Evolutionary conservation across 2,113 vertebrate species (phyloP).

Genomic region (Madoqua kirkii): DNA sequence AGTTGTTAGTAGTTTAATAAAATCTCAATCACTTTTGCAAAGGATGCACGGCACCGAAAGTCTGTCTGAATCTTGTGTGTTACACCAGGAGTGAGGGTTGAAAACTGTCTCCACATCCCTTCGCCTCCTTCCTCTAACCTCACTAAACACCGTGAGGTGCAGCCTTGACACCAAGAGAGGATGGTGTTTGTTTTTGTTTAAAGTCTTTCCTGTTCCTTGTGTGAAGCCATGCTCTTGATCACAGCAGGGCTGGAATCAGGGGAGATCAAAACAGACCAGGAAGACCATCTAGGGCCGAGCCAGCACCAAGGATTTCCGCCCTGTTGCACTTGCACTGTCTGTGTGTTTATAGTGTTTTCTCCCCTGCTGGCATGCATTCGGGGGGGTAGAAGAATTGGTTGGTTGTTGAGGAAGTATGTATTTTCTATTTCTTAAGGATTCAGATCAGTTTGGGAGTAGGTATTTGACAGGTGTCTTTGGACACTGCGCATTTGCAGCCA

Average conservation of each 20-base stretch:
- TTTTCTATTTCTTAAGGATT: conserved; percentile 38
- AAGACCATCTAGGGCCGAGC: not conserved
- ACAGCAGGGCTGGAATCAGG: conserved; percentile 51
- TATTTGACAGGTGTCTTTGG: conserved; percentile 55
- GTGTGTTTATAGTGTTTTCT: not conserved
- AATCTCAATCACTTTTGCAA: not conserved
- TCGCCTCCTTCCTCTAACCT: conserved; percentile 31
- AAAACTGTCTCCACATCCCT: conserved; percentile 49
- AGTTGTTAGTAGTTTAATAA: too few relatives aligned
- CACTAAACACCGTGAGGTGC: not conserved
- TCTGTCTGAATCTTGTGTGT: conserved; percentile 3
- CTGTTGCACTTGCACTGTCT: conserved; percentile 20
- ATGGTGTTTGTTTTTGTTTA: conserved; percentile 72
- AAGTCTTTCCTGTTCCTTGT: conserved; percentile 67
- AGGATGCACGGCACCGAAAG: not conserved
- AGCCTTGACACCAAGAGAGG: conserved; percentile 22
- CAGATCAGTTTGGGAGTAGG: conserved; percentile 39
- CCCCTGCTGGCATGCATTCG: not conserved
- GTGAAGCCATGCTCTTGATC: conserved; percentile 64
- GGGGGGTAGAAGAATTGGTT: not conserved
- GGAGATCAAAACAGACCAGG: conserved; percentile 67
- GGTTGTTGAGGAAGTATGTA: not conserved
- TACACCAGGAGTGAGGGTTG: conserved; percentile 3
- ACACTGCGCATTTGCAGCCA: conserved; percentile 57
- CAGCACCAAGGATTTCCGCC: conserved; percentile 55